phyloP scores from a whole-genome alignment of 2,888 invertebrate species.

The Dusona sp. region DNA sequence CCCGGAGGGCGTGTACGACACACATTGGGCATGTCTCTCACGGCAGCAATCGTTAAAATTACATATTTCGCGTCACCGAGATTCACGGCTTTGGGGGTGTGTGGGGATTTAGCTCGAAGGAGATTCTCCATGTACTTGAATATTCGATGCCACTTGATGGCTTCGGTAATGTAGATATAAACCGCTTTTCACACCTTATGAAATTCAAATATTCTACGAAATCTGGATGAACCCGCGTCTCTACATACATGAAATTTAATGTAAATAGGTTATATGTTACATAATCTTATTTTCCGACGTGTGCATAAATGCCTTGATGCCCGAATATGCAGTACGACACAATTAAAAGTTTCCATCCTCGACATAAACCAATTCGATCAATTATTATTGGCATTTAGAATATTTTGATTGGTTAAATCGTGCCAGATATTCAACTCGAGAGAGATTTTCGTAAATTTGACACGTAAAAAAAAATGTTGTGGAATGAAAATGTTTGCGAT shows the following conservation, averaged over 20 bases:
- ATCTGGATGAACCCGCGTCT: conserved; percentile 50
- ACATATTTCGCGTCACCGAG: conserved; percentile 59
- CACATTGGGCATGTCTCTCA: conserved; percentile 39
- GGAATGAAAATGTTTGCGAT: too few relatives aligned
- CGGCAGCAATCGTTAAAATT: conserved; percentile 58
- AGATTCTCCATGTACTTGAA: conserved; percentile 60
- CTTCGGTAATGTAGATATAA: conserved; percentile 55
- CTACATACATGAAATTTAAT: conserved; percentile 36
- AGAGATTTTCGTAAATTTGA: too few relatives aligned
- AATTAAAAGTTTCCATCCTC: background rate
- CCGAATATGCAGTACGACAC: background rate
- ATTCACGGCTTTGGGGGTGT: conserved; percentile 23
- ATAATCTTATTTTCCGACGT: conserved; percentile 11
- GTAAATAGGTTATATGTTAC: conserved; percentile 1
- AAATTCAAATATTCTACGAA: conserved; percentile 62
- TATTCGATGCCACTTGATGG: conserved; percentile 68
- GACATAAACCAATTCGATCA: background rate
- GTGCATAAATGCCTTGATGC: background rate
- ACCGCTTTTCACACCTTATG: conserved; percentile 61
- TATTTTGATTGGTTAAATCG: background rate
- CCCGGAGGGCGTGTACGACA: conserved; percentile 23
- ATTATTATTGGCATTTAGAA: background rate
- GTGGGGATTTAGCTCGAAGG: conserved; percentile 51
- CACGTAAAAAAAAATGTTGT: too few relatives aligned
- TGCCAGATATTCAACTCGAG: background rate